Conservation (phyloP, 2,113 vertebrate genomes). For the Elachura formosa region DNA sequence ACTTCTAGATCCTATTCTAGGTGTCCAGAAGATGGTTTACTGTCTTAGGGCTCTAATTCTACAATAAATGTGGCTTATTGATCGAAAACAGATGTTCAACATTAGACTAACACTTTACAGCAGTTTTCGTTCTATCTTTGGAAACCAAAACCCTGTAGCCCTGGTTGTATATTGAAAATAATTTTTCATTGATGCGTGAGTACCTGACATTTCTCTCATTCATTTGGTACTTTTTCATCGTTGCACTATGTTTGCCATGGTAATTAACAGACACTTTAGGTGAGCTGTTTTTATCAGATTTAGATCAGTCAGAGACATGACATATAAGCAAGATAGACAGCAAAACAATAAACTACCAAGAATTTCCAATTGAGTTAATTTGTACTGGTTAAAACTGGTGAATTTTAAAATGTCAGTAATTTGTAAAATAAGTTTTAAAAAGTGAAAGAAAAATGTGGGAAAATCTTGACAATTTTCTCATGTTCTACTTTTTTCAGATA, state of each 20-base stretch:
- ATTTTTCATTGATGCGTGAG: background rate
- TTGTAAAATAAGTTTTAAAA: background rate
- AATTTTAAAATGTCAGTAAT: background rate
- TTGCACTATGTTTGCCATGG: background rate
- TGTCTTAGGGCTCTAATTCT: background rate
- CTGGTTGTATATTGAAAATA: background rate
- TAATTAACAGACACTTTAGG: background rate
- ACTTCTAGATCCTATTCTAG: background rate
- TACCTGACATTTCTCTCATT: background rate
- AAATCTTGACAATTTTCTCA: background rate
- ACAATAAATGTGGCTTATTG: background rate
- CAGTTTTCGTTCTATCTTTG: background rate
- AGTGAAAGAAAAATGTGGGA: background rate
- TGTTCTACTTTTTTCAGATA: background rate
- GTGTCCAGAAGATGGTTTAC: background rate
- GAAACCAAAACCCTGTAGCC: background rate
- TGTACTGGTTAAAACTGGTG: background rate
- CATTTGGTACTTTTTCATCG: background rate
- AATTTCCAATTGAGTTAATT: background rate
- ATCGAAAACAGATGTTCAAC: background rate
- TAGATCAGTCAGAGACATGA: background rate
- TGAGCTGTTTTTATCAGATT: background rate
- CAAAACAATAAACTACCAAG: background rate
- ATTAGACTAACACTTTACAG: background rate
- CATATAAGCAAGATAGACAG: background rate